Percentiles rank a stretch among this genome's conserved stretches.
Evolutionary conservation across 2,113 vertebrate species (phyloP).

Genomic region (human): GRCh38 chr5:54238501-54239000

Average conservation of each 20-base stretch:
- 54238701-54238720: background rate
- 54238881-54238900: background rate
- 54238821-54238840: background rate
- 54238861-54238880: background rate
- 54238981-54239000: background rate
- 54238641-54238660: background rate
- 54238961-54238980: background rate
- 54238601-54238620: slow-evolving; percentile 26
- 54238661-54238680: slow-evolving; percentile 48
- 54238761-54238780: background rate
- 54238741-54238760: background rate
- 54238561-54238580: background rate
- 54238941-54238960: background rate
- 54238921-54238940: background rate
- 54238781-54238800: background rate
- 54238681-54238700: slow-evolving; percentile 32
- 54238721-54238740: background rate
- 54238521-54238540: background rate
- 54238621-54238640: slow-evolving; percentile 36
- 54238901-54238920: background rate
- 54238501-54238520: background rate
- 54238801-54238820: background rate
- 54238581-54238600: background rate
- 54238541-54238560: background rate
- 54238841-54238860: background rate